Evolutionary conservation across 2,888 invertebrate species (phyloP).

Genomic region (Balanococcus diminutus): DNA sequence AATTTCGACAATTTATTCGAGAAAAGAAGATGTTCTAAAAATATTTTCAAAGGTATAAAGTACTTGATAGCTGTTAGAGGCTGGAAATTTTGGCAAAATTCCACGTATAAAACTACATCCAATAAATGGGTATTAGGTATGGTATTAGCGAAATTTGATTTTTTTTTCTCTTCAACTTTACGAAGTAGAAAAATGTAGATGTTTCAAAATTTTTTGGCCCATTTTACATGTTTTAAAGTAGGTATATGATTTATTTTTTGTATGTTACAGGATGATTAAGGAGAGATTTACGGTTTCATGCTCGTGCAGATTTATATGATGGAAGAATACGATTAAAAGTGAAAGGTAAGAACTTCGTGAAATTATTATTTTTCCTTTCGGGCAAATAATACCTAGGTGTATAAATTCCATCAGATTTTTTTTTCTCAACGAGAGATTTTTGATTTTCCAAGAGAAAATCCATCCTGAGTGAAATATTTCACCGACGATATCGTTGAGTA

Average conservation of each 20-base stretch:
- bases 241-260: not conserved
- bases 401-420: no score
- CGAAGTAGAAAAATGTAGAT: not conserved
- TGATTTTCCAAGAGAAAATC: no score
- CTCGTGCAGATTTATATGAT: not conserved
- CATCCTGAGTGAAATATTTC: no score
- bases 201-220: not conserved
- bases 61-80: not conserved
- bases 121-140: not conserved
- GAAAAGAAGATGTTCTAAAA: not conserved
- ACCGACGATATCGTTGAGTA: no score
- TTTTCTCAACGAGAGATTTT: no score
- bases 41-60: not conserved
- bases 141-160: not conserved
- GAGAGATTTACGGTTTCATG: not conserved
- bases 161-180: not conserved
- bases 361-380: no score
- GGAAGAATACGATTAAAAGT: not conserved
- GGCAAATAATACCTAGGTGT: no score
- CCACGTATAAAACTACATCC: not conserved
- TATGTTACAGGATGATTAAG: not conserved
- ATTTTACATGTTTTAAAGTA: not conserved
- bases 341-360: not conserved
- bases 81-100: not conserved
- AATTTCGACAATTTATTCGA: not conserved